Evolutionary conservation across 2,888 invertebrate species (phyloP).

Genomic region (Drosophila colorata): DNA sequence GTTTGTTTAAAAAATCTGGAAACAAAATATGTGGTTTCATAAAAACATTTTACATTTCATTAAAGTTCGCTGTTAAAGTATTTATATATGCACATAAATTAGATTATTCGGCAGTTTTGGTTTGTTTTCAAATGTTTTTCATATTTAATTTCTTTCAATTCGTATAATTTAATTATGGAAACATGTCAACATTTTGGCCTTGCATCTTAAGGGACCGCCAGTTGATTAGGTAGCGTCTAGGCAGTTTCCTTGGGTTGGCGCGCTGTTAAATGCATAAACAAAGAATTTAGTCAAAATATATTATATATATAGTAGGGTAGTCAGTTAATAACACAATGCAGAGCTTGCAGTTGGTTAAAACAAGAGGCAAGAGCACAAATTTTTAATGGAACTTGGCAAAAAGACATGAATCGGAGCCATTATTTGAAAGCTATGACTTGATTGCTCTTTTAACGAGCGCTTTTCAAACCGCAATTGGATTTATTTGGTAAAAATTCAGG

Average conservation of each 20-base stretch:
- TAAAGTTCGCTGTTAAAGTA: background rate
- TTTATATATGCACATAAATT: constrained; percentile 7
- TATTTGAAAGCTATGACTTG: background rate
- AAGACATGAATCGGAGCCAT: background rate
- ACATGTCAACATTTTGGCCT: constrained; percentile 50
- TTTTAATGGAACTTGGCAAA: background rate
- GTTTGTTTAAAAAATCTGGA: constrained; percentile 9
- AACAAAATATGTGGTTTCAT: background rate
- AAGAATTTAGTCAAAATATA: constrained; percentile 4
- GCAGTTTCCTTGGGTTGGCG: constrained; percentile 37
- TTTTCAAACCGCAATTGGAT: background rate
- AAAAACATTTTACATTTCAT: background rate
- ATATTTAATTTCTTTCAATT: constrained; percentile 56
- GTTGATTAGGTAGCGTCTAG: constrained; percentile 42
- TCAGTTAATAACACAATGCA: constrained; percentile 7
- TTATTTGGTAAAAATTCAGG: background rate
- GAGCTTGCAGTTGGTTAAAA: constrained; percentile 25
- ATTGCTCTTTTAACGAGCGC: background rate
- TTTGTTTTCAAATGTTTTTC: constrained; percentile 45
- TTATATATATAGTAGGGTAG: background rate
- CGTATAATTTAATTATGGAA: constrained; percentile 60
- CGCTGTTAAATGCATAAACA: constrained; percentile 30
- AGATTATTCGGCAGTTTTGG: constrained; percentile 20
- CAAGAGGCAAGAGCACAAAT: background rate
- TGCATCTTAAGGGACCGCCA: constrained; percentile 39